Conservation (phyloP, 2,888 invertebrate genomes). For the Ochropleura leucogaster region DNA sequence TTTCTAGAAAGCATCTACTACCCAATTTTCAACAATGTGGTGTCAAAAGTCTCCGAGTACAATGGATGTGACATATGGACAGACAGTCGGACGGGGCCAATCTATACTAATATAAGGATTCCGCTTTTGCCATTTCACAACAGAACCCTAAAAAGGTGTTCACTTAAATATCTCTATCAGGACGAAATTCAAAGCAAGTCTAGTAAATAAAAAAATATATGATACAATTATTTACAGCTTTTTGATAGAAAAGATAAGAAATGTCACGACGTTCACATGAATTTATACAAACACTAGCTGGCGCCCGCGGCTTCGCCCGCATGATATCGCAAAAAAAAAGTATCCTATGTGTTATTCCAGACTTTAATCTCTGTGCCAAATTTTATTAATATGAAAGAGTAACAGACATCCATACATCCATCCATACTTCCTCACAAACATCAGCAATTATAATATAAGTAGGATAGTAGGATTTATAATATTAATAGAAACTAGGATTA, state of each 20-base stretch:
- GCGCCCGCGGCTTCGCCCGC: no score
- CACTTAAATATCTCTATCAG: neutral
- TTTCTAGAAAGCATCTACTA: no score
- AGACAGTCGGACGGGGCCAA: no score
- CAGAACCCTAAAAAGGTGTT: neutral
- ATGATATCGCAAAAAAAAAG: no score
- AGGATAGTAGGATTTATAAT: neutral
- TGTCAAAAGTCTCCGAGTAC: no score
- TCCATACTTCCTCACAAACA: no score
- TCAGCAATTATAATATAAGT: neutral
- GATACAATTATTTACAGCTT: constrained; percentile 6
- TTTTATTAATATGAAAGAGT: neutral
- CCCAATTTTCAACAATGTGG: no score
- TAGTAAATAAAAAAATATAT: neutral
- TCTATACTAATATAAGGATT: no score
- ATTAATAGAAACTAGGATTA: neutral
- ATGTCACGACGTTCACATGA: neutral
- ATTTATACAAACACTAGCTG: neutral
- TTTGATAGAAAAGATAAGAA: constrained; percentile 1
- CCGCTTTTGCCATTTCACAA: no score
- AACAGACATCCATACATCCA: neutral
- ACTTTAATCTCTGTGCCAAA: no score
- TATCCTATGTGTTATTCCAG: no score
- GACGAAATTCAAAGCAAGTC: neutral
- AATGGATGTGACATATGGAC: no score